These are phyloP conservation scores for Prochilodus magdalenae DNA, from an alignment of 2,113 vertebrate genomes.

Conservation along the genomic window DNA sequence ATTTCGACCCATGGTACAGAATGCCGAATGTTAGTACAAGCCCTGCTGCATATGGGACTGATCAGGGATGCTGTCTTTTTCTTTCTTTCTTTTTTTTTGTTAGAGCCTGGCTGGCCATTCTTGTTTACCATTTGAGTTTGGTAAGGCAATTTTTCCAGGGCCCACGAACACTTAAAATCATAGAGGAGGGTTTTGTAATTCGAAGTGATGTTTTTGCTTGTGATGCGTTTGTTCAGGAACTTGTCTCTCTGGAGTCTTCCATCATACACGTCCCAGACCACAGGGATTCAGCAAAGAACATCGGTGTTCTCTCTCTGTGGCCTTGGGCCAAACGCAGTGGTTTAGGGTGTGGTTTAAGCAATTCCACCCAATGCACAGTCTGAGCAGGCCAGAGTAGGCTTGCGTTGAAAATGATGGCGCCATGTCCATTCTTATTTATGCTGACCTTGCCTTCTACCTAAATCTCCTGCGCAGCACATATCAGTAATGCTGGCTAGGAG, in stretches of 20 bases:
- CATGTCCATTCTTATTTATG: background rate
- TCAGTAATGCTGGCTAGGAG: background rate
- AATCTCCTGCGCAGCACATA: background rate
- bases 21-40: conserved; percentile 47
- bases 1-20: conserved; percentile 44
- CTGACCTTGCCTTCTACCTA: background rate
- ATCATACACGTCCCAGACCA: conserved; percentile 6
- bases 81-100: conserved; percentile 71
- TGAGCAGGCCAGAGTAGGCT: conserved; percentile 1
- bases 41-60: conserved; percentile 77
- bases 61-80: conserved; percentile 78
- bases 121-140: conserved; percentile 72
- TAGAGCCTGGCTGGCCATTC: conserved; percentile 63
- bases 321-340: conserved; percentile 14
- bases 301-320: background rate
- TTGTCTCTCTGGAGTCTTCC: conserved; percentile 1
- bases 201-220: conserved; percentile 14
- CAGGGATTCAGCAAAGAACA: conserved; percentile 17
- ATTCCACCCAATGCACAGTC: background rate
- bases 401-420: background rate
- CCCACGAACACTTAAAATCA: conserved; percentile 29
- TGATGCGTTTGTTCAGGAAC: conserved; percentile 14
- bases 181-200: conserved; percentile 4
- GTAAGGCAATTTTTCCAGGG: conserved; percentile 34
- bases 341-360: conserved; percentile 36